phyloP scores from a whole-genome alignment of 2,113 vertebrate species.

The Larimichthys crocea region DNA sequence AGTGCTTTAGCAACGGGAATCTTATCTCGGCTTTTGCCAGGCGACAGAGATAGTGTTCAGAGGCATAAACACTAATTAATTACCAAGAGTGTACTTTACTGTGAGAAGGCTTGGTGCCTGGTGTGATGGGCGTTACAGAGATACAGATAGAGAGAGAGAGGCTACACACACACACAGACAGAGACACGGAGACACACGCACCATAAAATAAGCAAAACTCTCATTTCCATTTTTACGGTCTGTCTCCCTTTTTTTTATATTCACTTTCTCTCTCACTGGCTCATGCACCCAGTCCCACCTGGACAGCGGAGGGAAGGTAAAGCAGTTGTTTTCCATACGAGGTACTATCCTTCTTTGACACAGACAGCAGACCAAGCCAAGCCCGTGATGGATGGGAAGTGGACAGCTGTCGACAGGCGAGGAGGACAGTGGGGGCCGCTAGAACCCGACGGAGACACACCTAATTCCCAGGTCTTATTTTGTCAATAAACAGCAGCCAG shows the following conservation, averaged over 20 bases:
- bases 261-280: conserved; percentile 2
- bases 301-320: conserved; percentile 15
- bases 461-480: conserved; percentile 84
- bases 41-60: conserved; percentile 65
- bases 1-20: conserved; percentile 57
- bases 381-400: conserved; percentile 73
- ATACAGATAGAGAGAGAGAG: conserved; percentile 36
- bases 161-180: neutral
- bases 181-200: conserved; percentile 17
- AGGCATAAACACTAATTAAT: conserved; percentile 74
- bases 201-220: conserved; percentile 29
- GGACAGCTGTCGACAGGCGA: conserved; percentile 72
- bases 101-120: conserved; percentile 21
- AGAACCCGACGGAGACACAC: conserved; percentile 56
- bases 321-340: conserved; percentile 52
- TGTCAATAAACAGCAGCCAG: conserved; percentile 84
- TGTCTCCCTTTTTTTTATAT: conserved; percentile 15
- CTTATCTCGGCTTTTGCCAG: conserved; percentile 67
- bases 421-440: conserved; percentile 16
- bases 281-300: conserved; percentile 22
- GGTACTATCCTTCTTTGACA: conserved; percentile 54
- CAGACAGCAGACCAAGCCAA: conserved; percentile 40
- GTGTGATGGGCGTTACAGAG: conserved; percentile 38
- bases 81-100: conserved; percentile 48
- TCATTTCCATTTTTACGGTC: conserved; percentile 26